phyloP scores from a whole-genome alignment of 2,113 vertebrate species.

The Lanius collurio region DNA sequence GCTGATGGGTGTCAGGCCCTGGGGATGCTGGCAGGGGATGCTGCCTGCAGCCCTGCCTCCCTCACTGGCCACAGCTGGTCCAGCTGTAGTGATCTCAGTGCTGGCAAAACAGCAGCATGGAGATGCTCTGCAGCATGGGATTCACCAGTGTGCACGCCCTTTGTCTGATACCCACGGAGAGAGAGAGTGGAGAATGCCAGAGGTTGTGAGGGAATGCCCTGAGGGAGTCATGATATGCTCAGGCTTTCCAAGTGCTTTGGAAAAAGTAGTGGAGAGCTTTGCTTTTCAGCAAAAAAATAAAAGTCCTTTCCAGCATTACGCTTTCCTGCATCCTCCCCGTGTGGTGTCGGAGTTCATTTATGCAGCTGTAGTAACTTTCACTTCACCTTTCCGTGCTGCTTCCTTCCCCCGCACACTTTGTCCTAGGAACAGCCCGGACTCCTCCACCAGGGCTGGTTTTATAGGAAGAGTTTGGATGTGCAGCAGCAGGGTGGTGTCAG shows the following conservation, averaged over 20 bases:
- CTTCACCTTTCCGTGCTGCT: neutral
- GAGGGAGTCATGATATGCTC: neutral
- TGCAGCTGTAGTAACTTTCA: neutral
- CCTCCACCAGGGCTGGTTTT: neutral
- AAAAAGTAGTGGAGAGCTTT: neutral
- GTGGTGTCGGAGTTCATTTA: neutral
- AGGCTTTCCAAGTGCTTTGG: neutral
- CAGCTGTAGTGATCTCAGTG: neutral
- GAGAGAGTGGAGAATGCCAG: neutral
- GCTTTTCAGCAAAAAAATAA: neutral
- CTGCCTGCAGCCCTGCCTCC: neutral
- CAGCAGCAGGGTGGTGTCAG: neutral
- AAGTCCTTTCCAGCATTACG: rapidly evolving
- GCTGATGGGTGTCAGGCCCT: neutral
- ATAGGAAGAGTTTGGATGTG: neutral
- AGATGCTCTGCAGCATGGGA: neutral
- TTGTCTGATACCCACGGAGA: neutral
- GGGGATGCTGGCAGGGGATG: neutral
- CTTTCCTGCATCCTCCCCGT: neutral
- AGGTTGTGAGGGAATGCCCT: neutral
- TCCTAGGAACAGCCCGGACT: neutral
- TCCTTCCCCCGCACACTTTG: neutral
- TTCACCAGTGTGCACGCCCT: neutral
- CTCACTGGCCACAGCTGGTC: neutral
- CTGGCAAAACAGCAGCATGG: neutral